Conservation (phyloP, 1,140 invertebrate species). For the Microplitis mediator region DNA sequence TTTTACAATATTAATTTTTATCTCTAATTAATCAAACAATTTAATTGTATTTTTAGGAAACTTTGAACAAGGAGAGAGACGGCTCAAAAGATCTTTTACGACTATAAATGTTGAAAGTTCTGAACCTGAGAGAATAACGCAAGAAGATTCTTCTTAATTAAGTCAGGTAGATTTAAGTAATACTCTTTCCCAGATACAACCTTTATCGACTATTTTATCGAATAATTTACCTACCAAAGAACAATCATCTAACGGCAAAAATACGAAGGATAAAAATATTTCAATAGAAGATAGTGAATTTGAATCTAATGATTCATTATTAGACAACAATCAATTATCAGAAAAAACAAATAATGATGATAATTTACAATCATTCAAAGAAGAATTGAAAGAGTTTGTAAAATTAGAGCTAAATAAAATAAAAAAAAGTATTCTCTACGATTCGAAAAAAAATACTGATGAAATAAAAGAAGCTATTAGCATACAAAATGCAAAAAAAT, state of each 20-base stretch:
- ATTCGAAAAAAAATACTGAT: background rate
- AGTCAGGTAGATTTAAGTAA: no score
- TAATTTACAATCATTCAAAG: no score
- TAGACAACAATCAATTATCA: no score
- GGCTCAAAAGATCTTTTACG: background rate
- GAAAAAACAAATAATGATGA: background rate
- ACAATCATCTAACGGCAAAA: no score
- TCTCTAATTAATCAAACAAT: background rate
- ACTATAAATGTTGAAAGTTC: background rate
- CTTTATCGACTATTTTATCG: no score
- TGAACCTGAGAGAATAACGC: background rate
- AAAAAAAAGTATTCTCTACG: background rate
- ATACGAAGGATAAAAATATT: no score
- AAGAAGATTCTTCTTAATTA: no score
- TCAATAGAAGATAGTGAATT: no score
- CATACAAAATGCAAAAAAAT: background rate
- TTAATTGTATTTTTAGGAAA: background rate
- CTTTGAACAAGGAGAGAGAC: background rate
- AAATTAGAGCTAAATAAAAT: background rate
- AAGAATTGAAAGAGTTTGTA: background rate
- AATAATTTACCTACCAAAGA: no score
- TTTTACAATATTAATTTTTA: background rate
- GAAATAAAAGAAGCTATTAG: background rate
- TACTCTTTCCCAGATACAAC: no score
- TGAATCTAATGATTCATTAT: background rate